Conservation (phyloP, 1,140 invertebrate species). For the Drosophila ironensis region DNA sequence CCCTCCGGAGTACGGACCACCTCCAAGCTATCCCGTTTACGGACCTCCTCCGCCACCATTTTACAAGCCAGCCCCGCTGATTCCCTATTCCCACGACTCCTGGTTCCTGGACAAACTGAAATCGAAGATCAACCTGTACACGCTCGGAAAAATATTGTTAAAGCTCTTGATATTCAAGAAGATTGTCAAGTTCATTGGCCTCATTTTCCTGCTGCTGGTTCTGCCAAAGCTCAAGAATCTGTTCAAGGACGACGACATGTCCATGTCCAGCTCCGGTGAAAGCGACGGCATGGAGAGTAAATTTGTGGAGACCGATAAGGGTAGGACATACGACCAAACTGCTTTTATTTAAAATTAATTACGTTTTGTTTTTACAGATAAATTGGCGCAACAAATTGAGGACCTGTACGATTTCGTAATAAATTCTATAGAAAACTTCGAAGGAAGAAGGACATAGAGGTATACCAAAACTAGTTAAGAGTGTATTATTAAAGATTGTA, state of each 20-base stretch:
- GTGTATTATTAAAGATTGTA: constrained; percentile 18
- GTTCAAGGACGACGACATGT: constrained; percentile 55
- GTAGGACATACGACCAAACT: constrained; percentile 10
- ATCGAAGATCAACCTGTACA: constrained; percentile 87
- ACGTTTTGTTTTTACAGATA: constrained; percentile 30
- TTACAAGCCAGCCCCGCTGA: constrained; percentile 83
- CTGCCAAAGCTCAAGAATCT: constrained; percentile 86
- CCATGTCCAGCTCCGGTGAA: constrained; percentile 26
- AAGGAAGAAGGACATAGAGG: constrained; percentile 23
- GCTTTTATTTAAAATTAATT: not conserved
- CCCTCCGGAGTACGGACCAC: constrained; percentile 57
- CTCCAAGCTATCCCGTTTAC: constrained; percentile 52
- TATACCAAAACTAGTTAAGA: constrained; percentile 13
- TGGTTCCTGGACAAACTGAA: constrained; percentile 85
- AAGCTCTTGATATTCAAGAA: constrained; percentile 90
- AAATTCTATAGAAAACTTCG: constrained; percentile 52
- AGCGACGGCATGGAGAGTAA: constrained; percentile 62
- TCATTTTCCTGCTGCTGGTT: constrained; percentile 88
- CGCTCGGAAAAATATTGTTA: constrained; percentile 87
- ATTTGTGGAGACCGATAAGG: constrained; percentile 58
- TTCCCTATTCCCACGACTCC: constrained; percentile 82
- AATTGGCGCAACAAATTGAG: constrained; percentile 56
- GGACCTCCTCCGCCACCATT: constrained; percentile 44
- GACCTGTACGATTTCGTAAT: constrained; percentile 63
- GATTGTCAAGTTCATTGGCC: constrained; percentile 89